These are phyloP conservation scores for Aplysina aerophoba DNA, from an alignment of 37 sponge, comb jelly and placozoan genomes.

Conservation along the genomic window DNA sequence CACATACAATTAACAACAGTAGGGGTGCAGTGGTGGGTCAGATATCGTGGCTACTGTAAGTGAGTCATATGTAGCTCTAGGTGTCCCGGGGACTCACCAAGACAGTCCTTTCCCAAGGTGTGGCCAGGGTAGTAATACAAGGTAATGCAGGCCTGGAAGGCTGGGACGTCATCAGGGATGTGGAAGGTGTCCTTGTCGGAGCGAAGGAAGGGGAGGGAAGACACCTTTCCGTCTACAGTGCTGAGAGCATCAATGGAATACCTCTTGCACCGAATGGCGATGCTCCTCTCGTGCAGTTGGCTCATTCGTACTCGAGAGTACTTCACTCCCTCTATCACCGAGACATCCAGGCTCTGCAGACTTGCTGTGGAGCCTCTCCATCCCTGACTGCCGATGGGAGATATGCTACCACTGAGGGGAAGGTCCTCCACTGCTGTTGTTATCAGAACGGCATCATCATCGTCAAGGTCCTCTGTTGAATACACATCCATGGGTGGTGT, in stretches of 20 bases:
- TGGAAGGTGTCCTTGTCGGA: constrained; percentile 83
- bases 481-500: background rate
- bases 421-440: background rate
- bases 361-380: constrained; percentile 24
- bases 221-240: constrained; percentile 1
- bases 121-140: constrained; percentile 65
- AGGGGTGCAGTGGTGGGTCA: too few relatives aligned
- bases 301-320: constrained; percentile 35
- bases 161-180: constrained; percentile 71
- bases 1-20: too few relatives aligned
- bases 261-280: constrained; percentile 66
- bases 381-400: background rate
- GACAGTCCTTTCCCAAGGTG: constrained; percentile 42
- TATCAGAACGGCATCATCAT: constrained; percentile 5
- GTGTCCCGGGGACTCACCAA: constrained; percentile 42
- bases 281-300: constrained; percentile 66
- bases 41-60: background rate
- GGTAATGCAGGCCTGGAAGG: constrained; percentile 63
- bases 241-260: constrained; percentile 60
- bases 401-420: background rate
- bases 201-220: constrained; percentile 56
- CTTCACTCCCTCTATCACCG: background rate
- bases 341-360: background rate
- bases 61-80: background rate
- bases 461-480: background rate